Base-by-base conservation (phyloP, 2,888 invertebrate genomes). In the Euspilapteryx auroguttella region DNA sequence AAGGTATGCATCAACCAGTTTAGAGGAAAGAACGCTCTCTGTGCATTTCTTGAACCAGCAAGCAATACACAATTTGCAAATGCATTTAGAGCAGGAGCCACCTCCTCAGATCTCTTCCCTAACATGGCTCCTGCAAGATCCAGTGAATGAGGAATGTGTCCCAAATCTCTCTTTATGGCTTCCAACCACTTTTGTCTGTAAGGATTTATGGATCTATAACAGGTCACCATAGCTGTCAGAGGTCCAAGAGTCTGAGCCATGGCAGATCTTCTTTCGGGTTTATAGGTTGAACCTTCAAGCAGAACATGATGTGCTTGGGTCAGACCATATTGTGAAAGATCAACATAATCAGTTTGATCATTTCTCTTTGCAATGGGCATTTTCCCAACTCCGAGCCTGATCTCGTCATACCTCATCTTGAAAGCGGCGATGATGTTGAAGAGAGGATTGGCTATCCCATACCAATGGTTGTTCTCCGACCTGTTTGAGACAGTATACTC, bases 181-280 rank as follows among this genome's bases (percentile, higher is more conserved):
- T 31, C 28, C n/a, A 28, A 4, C 31, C 27, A 31, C 11, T 31
- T 31, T n/a, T 3, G n/a, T 10, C 21, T 21, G 23, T 31, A 31
- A 12, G 31, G 31, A 20, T 31, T 24, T 6, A 9, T 20, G 9
- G 31, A 27, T 24, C 20, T 27, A 20, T 28, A 31, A 4, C 13
- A 10, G 7, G 5, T 13, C 6, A 25, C 5, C 5, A 20, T 6
- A 4, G 27, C 31, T 4, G 27, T 31, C 6, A 31, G n/a, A 21
- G 31, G 31, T 2, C 31, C 31, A n/a, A 31, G 17, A 11, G 31
- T 31, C 11, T 31, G 31, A 9, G 31, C 28, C 31, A 31, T 31
- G 11, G 28, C 27, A 3, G 31, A 26, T 11, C 31, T 21, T 23
- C 31, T 31, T 12, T 31, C 31, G 7, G 31, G 31, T 11, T 31